Evolutionary conservation across 1,140 invertebrate genomes (phyloP).

Genomic region (Drosophila murphyi): DNA sequence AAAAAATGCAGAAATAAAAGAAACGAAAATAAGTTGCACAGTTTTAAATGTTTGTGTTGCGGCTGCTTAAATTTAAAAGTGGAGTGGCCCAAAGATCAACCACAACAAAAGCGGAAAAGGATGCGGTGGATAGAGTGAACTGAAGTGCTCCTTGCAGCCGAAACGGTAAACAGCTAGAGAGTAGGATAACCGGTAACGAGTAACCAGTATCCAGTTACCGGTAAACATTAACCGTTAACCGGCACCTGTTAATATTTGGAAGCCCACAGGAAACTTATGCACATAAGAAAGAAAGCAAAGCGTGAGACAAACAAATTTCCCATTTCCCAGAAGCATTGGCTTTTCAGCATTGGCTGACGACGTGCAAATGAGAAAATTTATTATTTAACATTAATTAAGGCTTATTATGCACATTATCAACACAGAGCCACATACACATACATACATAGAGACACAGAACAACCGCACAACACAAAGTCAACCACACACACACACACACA

Average conservation of each 20-base stretch:
- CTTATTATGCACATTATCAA: slow-evolving; percentile 83
- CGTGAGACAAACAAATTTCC: not conserved
- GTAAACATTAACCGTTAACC: not conserved
- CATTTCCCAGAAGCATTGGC: slow-evolving; percentile 41
- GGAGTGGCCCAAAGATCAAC: slow-evolving; percentile 40
- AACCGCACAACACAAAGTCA: slow-evolving; percentile 67
- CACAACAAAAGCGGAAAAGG: slow-evolving; percentile 59
- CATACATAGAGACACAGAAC: slow-evolving; percentile 38
- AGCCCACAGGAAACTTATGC: slow-evolving; percentile 45
- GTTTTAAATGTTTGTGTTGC: slow-evolving; percentile 64
- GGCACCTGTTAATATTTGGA: slow-evolving; percentile 64
- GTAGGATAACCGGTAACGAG: not conserved
- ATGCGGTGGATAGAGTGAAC: not conserved
- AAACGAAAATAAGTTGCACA: slow-evolving; percentile 47
- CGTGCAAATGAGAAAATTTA: slow-evolving; percentile 81
- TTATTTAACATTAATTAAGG: slow-evolving; percentile 84
- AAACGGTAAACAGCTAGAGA: not conserved
- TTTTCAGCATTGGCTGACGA: slow-evolving; percentile 66
- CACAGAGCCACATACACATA: slow-evolving; percentile 43
- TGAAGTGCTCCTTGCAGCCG: slow-evolving; percentile 9
- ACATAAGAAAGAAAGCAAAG: slow-evolving; percentile 27
- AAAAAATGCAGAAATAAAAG: slow-evolving; percentile 10
- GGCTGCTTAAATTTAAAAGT: slow-evolving; percentile 43
- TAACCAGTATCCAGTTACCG: not conserved
- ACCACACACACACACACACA: slow-evolving; percentile 29